These are phyloP conservation scores for Rhopilema esculentum DNA, from an alignment of 30 jellyfish, hydroid and myxozoan genomes.

Conservation along the genomic window DNA sequence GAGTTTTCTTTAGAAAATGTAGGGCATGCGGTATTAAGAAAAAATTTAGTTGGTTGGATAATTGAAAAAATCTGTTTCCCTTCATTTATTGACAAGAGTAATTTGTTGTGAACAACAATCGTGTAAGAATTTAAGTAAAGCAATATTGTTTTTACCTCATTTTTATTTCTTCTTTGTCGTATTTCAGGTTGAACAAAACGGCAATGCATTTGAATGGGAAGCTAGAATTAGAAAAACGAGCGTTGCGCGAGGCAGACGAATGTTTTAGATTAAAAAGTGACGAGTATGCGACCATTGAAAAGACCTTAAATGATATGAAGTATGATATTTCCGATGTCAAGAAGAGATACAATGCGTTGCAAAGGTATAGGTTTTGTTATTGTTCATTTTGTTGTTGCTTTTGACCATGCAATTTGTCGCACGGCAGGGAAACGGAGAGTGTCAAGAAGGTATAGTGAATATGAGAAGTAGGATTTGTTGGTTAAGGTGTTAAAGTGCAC, in stretches of 20 bases:
- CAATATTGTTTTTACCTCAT: not conserved
- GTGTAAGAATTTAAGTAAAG: not conserved
- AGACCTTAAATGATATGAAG: slow-evolving; percentile 54
- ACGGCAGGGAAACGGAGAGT: too few relatives aligned
- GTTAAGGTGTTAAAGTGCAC: too few relatives aligned
- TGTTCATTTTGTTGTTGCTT: too few relatives aligned
- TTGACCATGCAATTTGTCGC: too few relatives aligned
- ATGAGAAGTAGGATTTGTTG: too few relatives aligned
- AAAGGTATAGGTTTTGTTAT: slow-evolving; percentile 57
- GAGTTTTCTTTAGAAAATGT: too few relatives aligned
- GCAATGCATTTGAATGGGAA: slow-evolving; percentile 19
- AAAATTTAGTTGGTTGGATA: too few relatives aligned
- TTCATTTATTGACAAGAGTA: too few relatives aligned
- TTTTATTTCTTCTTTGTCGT: not conserved
- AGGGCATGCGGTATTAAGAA: too few relatives aligned
- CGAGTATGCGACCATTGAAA: slow-evolving; percentile 36
- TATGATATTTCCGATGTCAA: slow-evolving; percentile 44
- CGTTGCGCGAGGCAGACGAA: slow-evolving; percentile 48
- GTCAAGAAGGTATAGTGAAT: too few relatives aligned
- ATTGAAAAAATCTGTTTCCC: too few relatives aligned
- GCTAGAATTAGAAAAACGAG: slow-evolving; percentile 50
- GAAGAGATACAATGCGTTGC: slow-evolving; percentile 34
- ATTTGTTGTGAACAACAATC: too few relatives aligned
- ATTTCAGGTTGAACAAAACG: slow-evolving; percentile 45
- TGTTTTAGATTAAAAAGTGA: slow-evolving; percentile 28